Evolutionary conservation across 2,888 invertebrate species (phyloP), one percentile per base, ranked within the genome.

Genomic region (Desoria tigrina): DNA sequence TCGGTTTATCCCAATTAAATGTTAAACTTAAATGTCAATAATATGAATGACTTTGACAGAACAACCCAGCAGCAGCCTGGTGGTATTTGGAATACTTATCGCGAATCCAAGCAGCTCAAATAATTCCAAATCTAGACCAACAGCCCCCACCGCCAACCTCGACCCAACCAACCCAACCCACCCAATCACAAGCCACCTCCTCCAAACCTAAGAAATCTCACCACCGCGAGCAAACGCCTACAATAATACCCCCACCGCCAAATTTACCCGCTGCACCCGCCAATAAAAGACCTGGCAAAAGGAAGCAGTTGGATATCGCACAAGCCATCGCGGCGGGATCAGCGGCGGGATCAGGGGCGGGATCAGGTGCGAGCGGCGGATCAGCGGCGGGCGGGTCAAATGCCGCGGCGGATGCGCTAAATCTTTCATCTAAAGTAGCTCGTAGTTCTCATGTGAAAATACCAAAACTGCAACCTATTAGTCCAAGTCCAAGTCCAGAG

Each of bases 21-120:
- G n/a, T n/a, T n/a, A n/a, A n/a, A n/a, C n/a, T n/a, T n/a, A n/a
- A n/a, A 6, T 7, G 14, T 6, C 6, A 24, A 51, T 14, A 18
- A 23, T 14, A 14, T 21, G 2, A 26, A 24, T 28, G 18, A 50
- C 50, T 18, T 18, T 16, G 27, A 24, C 24, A 27, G 57, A 62
- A 62, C 56, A 66, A 68, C 53, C 68, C 71, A n/a, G 68, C 73
- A 16, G 73, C 73, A 11, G 67, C 71, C 11, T 73, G 69, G 68
- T 63, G 71, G 63, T 73, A 73, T 55, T 63, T 73, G 45, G 73
- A 73, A 27, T 73, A 73, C 51, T 51, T 73, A 32, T 60, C 66
- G 18, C 27, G 73, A 42, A 71, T 73, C n/a, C 73, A 73, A 28
- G 65, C 68, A 18, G 71, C 71, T 18, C 68, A 68, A 51, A 55